phyloP scores from a whole-genome alignment of 2,113 vertebrate species.

The Petroica traversi region DNA sequence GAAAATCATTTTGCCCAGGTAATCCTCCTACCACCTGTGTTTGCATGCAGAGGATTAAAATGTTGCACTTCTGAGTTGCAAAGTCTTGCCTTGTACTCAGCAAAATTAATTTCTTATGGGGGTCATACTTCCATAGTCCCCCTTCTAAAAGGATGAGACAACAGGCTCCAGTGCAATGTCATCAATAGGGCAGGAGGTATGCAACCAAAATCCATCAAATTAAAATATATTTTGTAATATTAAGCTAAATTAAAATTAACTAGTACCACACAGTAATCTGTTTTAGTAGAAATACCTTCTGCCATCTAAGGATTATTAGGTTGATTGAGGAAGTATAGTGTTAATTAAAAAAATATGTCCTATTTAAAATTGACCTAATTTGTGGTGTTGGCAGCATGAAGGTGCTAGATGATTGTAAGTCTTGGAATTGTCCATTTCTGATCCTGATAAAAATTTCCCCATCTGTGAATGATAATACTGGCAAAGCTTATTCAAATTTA shows the following conservation, averaged over 20 bases:
- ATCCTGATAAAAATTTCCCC: neutral
- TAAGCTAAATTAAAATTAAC: neutral
- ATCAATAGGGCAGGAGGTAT: neutral
- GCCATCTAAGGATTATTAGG: neutral
- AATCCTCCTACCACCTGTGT: neutral
- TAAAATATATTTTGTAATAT: neutral
- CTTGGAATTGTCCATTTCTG: neutral
- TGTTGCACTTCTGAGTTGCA: neutral
- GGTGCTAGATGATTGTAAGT: neutral
- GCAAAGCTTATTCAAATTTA: neutral
- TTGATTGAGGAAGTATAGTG: neutral
- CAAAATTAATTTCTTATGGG: neutral
- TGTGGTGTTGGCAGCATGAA: neutral
- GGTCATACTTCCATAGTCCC: neutral
- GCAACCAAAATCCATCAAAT: neutral
- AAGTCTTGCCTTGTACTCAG: neutral
- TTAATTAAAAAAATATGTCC: neutral
- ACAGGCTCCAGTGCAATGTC: neutral
- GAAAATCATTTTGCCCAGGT: constrained; percentile 98
- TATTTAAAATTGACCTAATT: constrained; percentile 19
- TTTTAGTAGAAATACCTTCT: neutral
- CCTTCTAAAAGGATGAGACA: neutral
- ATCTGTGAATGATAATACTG: neutral
- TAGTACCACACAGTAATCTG: neutral
- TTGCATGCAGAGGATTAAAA: neutral